Evolutionary conservation across 2,888 invertebrate genomes (phyloP).

Genomic region (Lypha dubia): DNA sequence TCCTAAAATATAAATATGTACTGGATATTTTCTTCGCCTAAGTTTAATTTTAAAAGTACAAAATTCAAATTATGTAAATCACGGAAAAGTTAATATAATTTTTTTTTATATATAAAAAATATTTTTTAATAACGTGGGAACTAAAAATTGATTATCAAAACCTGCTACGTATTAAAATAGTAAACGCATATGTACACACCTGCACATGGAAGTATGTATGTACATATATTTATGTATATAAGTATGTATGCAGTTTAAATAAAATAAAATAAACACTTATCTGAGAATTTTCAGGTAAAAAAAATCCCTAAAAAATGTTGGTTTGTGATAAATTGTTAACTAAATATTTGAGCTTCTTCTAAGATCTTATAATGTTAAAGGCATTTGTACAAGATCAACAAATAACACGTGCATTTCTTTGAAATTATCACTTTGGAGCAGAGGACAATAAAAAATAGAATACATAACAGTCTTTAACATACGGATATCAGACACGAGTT

Average conservation of each 20-base stretch:
- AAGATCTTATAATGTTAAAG: not conserved
- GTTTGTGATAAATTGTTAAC: conserved; percentile 28
- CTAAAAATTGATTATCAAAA: not conserved
- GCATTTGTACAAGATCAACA: conserved; percentile 24
- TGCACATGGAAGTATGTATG: not conserved
- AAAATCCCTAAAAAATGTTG: not conserved
- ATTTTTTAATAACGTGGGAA: conserved; percentile 47
- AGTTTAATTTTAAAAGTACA: too few relatives aligned
- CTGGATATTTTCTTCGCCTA: too few relatives aligned
- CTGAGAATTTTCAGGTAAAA: not conserved
- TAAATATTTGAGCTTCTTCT: conserved; percentile 44
- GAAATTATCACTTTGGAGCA: conserved; percentile 25
- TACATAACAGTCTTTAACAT: not conserved
- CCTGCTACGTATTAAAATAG: conserved; percentile 8
- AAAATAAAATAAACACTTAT: not conserved
- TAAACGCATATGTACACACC: not conserved
- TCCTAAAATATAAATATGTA: too few relatives aligned
- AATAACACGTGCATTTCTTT: conserved; percentile 61
- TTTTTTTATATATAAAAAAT: not conserved
- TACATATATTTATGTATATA: not conserved
- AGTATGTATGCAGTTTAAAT: not conserved
- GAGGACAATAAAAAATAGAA: not conserved
- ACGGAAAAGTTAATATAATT: not conserved
- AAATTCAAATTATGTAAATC: not conserved
- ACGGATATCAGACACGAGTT: conserved; percentile 66